Conservation (phyloP, 1,140 invertebrate genomes). For the Scaptomyza graminum region DNA sequence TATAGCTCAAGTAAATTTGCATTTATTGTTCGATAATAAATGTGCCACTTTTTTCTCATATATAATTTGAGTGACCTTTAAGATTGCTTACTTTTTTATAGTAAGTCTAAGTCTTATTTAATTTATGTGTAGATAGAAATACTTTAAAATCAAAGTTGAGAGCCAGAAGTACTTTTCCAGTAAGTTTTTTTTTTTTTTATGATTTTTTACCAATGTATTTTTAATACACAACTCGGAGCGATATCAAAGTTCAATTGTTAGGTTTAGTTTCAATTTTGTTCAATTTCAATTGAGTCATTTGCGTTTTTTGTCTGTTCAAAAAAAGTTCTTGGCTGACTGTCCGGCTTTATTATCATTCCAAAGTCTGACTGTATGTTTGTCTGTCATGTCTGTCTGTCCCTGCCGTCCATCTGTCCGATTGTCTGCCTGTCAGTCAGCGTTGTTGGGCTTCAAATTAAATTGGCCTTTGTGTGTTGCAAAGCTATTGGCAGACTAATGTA, state of each 20-base stretch:
- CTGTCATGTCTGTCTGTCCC: slow-evolving; percentile 8
- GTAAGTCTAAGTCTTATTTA: too few relatives aligned
- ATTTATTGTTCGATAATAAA: not conserved
- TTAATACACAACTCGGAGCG: not conserved
- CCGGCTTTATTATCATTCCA: slow-evolving; percentile 9
- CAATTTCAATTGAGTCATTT: slow-evolving; percentile 79
- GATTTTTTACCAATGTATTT: not conserved
- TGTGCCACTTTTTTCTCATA: not conserved
- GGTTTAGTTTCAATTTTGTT: slow-evolving; percentile 56
- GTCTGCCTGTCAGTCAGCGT: slow-evolving; percentile 26
- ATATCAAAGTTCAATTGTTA: slow-evolving; percentile 32
- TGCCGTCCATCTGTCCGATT: slow-evolving; percentile 13
- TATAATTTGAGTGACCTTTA: too few relatives aligned
- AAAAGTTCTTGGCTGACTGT: slow-evolving; percentile 49
- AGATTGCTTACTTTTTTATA: too few relatives aligned
- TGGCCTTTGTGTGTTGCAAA: slow-evolving; percentile 69
- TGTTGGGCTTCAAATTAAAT: slow-evolving; percentile 73
- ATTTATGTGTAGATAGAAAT: too few relatives aligned
- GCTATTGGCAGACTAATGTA: slow-evolving; percentile 64
- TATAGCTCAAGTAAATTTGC: slow-evolving; percentile 1
- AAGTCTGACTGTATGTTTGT: not conserved
- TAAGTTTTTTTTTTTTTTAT: too few relatives aligned
- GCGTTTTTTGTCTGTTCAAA: slow-evolving; percentile 52
- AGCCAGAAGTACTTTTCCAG: too few relatives aligned
- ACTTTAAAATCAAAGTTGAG: too few relatives aligned